These are phyloP conservation scores for Acleris laterana DNA, from an alignment of 2,888 invertebrate species.

Conservation along the genomic window DNA sequence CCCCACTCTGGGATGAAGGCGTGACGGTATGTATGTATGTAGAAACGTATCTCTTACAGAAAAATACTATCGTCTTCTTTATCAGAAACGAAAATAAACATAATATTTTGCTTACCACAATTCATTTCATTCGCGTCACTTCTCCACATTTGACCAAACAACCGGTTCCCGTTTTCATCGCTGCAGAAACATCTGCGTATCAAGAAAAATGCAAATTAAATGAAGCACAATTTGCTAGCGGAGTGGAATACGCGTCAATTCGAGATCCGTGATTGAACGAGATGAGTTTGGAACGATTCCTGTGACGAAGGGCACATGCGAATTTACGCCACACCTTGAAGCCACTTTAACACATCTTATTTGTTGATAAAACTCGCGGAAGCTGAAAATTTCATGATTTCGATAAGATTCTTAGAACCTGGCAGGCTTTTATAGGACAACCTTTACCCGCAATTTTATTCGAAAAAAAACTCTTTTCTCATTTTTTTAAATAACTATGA, in stretches of 20 bases:
- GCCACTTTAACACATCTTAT: slow-evolving; percentile 22
- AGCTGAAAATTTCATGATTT: slow-evolving; percentile 10
- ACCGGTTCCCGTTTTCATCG: slow-evolving; percentile 82
- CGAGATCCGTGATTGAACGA: slow-evolving; percentile 23
- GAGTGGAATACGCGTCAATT: slow-evolving; percentile 30
- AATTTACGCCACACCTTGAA: slow-evolving; percentile 12
- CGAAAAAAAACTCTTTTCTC: too few species aligned
- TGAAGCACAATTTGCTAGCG: slow-evolving; percentile 34
- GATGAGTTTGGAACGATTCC: slow-evolving; percentile 28
- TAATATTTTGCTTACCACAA: slow-evolving; percentile 80
- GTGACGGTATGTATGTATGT: too few species aligned
- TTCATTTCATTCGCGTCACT: slow-evolving; percentile 85
- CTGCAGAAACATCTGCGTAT: slow-evolving; percentile 87
- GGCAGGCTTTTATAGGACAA: too few species aligned
- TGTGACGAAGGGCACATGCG: slow-evolving; percentile 17
- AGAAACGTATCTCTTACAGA: too few species aligned
- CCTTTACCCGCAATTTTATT: too few species aligned
- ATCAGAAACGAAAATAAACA: too few species aligned
- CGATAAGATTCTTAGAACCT: not conserved
- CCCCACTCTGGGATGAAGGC: too few species aligned
- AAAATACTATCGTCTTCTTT: too few species aligned
- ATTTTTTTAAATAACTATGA: too few species aligned
- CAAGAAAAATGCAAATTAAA: slow-evolving; percentile 37
- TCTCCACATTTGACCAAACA: slow-evolving; percentile 87
- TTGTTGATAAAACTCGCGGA: slow-evolving; percentile 15